phyloP scores from a whole-genome alignment of 1,140 invertebrate species.

The Lasioglossum baleicum region DNA sequence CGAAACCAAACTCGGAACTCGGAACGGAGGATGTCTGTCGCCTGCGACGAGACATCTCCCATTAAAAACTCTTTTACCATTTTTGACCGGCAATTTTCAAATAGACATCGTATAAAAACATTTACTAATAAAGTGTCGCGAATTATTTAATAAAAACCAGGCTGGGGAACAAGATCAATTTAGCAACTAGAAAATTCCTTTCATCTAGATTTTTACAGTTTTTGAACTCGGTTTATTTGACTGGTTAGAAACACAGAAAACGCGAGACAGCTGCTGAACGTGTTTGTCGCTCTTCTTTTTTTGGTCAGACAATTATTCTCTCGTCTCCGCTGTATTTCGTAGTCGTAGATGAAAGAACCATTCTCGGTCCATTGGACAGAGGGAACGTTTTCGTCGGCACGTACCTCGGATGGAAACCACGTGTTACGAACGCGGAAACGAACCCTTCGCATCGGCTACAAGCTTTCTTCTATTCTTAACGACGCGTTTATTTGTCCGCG shows the following conservation, averaged over 20 bases:
- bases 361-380: not conserved
- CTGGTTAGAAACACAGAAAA: no score
- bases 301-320: not conserved
- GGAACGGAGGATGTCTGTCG: not conserved
- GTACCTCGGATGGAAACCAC: conserved; percentile 21
- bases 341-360: not conserved
- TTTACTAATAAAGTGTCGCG: no score
- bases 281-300: not conserved
- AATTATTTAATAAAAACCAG: no score
- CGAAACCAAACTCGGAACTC: conserved; percentile 3
- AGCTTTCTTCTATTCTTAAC: conserved; percentile 49
- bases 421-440: conserved; percentile 46
- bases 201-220: no score
- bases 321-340: not conserved
- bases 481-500: conserved; percentile 37
- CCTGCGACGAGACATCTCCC: no score
- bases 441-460: conserved; percentile 22
- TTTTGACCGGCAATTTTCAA: not conserved
- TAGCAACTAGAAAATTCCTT: no score
- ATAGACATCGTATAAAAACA: no score
- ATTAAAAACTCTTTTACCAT: no score
- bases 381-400: not conserved
- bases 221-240: no score
- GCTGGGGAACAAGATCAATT: no score
- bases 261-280: no score